These are phyloP conservation scores for Phania funesta DNA, from an alignment of 2,888 invertebrate genomes.

Conservation along the genomic window DNA sequence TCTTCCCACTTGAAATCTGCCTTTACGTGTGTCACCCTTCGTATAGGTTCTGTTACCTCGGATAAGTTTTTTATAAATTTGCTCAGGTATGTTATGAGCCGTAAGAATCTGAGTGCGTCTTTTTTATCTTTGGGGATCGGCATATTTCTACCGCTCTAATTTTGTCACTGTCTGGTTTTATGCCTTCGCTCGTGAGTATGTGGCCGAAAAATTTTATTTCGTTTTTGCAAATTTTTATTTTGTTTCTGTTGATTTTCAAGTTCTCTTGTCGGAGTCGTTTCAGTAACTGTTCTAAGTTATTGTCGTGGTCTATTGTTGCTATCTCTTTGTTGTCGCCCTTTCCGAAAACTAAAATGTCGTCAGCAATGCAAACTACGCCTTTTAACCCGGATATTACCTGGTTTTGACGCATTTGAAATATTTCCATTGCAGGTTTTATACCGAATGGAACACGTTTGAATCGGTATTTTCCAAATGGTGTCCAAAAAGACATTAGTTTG, in stretches of 20 bases:
- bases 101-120: background rate
- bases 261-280: slow-evolving; percentile 40
- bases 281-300: slow-evolving; percentile 43
- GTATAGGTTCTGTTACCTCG: slow-evolving; percentile 6
- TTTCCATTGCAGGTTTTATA: background rate
- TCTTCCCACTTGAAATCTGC: slow-evolving; percentile 4
- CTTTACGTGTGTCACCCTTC: slow-evolving; percentile 11
- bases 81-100: slow-evolving; percentile 8
- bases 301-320: slow-evolving; percentile 39
- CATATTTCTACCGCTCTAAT: slow-evolving; percentile 9
- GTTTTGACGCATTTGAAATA: background rate
- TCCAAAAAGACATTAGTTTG: background rate
- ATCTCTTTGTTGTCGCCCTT: slow-evolving; percentile 17
- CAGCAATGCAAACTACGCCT: slow-evolving; percentile 40
- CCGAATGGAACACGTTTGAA: background rate
- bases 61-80: slow-evolving; percentile 24
- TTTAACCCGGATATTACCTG: background rate
- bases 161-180: slow-evolving; percentile 36
- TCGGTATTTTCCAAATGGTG: background rate
- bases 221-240: slow-evolving; percentile 1
- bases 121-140: slow-evolving; percentile 17
- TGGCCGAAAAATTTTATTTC: slow-evolving; percentile 48
- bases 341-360: slow-evolving; percentile 37
- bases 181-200: slow-evolving; percentile 28
- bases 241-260: slow-evolving; percentile 44